Conservation (phyloP, 2,888 invertebrate genomes). For the Chloroclysta siterata region DNA sequence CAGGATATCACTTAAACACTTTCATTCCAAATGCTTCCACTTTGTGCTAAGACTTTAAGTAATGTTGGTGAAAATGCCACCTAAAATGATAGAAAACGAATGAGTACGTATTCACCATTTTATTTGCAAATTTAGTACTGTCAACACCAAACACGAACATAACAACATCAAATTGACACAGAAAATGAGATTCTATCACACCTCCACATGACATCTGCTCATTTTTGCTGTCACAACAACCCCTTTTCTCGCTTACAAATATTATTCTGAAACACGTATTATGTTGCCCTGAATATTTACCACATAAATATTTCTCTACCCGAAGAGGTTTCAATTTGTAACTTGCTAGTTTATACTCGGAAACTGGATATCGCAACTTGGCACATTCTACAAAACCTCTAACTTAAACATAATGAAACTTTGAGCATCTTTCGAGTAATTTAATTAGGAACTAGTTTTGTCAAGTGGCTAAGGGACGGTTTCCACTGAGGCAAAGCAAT, state of each 20-base stretch:
- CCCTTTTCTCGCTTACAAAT: not conserved
- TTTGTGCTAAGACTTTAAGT: too few species aligned
- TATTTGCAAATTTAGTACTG: too few species aligned
- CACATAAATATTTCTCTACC: slow-evolving; percentile 2
- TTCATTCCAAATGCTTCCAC: too few species aligned
- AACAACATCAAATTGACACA: not conserved
- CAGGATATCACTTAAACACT: too few species aligned
- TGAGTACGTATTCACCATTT: too few species aligned
- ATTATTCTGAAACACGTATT: not conserved
- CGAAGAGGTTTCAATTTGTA: slow-evolving; percentile 14
- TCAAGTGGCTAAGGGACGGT: slow-evolving; percentile 8
- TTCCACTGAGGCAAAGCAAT: not conserved
- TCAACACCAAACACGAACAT: too few species aligned
- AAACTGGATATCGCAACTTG: slow-evolving; percentile 21
- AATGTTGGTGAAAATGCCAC: too few species aligned
- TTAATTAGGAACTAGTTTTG: slow-evolving; percentile 26
- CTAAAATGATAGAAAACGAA: too few species aligned
- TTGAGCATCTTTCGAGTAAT: slow-evolving; percentile 25
- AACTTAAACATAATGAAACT: slow-evolving; percentile 29
- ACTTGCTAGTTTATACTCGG: slow-evolving; percentile 5
- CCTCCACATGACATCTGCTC: not conserved
- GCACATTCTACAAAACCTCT: slow-evolving; percentile 9
- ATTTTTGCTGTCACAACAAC: not conserved
- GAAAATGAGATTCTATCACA: not conserved
- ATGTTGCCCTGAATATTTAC: not conserved